Evolutionary conservation across 2,797 vertebrate species (phyloP).

Genomic region (Aphelocoma californica): DNA sequence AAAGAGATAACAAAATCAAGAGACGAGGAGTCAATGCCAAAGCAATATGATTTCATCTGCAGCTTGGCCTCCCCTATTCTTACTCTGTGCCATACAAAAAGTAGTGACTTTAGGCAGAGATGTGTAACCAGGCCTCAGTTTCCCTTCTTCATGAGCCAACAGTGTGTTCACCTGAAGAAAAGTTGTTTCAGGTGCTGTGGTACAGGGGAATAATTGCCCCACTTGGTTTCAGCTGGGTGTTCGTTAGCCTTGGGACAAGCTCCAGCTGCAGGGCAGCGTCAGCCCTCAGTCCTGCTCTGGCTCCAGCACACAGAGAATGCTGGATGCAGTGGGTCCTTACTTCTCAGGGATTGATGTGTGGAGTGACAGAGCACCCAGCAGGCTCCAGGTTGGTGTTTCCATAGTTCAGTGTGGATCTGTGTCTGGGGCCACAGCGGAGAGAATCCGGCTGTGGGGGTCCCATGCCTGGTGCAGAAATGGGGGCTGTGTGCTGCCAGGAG

Average conservation of each 20-base stretch:
- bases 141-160: neutral
- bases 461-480: neutral
- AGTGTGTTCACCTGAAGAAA: neutral
- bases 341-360: neutral
- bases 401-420: fast-evolving
- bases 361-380: neutral
- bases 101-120: neutral
- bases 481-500: neutral
- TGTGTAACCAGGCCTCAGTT: neutral
- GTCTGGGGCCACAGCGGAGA: fast-evolving
- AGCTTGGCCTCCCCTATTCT: neutral
- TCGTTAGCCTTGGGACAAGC: no score
- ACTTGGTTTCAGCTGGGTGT: neutral
- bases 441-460: neutral
- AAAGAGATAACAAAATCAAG: neutral
- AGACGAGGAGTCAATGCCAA: neutral
- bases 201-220: neutral
- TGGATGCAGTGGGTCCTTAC: neutral
- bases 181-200: neutral
- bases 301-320: fast-evolving
- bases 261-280: neutral
- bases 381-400: neutral
- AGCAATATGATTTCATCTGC: neutral
- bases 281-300: neutral
- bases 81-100: neutral